Evolutionary conservation across 1,140 invertebrate species (phyloP), one percentile per base, ranked within the genome.

Genomic region (Drosophila lowei): DNA sequence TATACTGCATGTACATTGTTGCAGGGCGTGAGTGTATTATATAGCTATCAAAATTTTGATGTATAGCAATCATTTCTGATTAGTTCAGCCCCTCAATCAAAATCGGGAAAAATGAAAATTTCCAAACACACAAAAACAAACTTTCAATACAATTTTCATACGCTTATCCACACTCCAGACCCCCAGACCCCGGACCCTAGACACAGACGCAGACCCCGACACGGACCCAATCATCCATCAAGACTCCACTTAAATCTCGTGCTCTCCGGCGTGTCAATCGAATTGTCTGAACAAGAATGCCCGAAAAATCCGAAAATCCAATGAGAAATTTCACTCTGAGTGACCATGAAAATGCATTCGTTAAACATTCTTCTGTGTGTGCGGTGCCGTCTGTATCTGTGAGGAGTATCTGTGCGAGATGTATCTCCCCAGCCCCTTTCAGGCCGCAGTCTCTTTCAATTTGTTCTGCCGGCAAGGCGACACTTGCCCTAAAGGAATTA

Each of bases 341-440:
- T 83, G 84, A 79, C 75, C 83, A 88, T 88, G 83, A 83, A 88
- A 88, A 88, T 89, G 83, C 83, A 86, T 86, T 86, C 83, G 81
- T 76, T 88, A 67, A 86, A 86, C 81, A 71, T 46, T 75, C 61
- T 48, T 61, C 73, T 30, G 15, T 50, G 48, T n/a, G 8, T 50
- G 49, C 7, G n/a, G 62, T 50, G 44, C 46, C 46, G 53, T 47
- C 42, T 71, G 56, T 61, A 13, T 21, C 61, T 50, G 41, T 50
- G 25, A 38, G n/a, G 18, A 25, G 47, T 46, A 46, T 64, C 38
- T 38, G 42, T 18, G 13, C 49, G 25, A 25, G n/a, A n/a, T 52
- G 62, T 25, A 2, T 44, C n/a, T 57, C 44, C 41, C 34, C 18
- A 30, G 42, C 47, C 34, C 42, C 25, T 49, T 54, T 47, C 2